Evolutionary conservation across 2,797 vertebrate genomes (phyloP), one percentile per base, ranked within the genome.

Genomic region (Gallirallus australis): DNA sequence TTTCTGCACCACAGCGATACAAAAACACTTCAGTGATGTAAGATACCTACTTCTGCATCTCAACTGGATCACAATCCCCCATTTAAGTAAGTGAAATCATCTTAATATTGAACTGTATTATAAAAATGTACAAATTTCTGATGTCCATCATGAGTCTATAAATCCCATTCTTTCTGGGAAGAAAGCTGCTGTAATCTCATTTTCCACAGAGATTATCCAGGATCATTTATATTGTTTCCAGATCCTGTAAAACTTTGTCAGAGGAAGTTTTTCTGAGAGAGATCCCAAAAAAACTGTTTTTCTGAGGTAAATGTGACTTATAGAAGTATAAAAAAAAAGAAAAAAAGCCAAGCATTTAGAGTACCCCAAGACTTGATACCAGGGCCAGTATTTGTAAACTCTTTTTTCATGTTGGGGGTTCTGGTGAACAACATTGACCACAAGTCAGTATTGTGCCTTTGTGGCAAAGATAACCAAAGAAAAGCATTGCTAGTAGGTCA

Each of bases 51-150:
- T 75, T 72, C 45, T 66, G 57, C 61, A 63, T 63, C 48, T 87
- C 42, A 37, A 5, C 7, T 82, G 48, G 35, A 75, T 37, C 31
- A 53, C 8, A 73, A 12, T 33, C 94, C 81, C 48, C 12, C 25
- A 65, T 37, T 78, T 73, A 89, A 78, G n/a, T 54, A 89, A 81
- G 6, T 12, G 14, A 91, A 73, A 85, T 60, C 3, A 82, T 40
- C 30, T 86, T 53, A 61, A 76, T 57, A 63, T 23, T 80, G 28
- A 89, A 19, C 23, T 80, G 65, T 33, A 27, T 20, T 48, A 69
- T 40, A 66, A 68, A 85, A 93, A 65, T 8, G 6, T 61, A 63
- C 37, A 71, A 3, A 35, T 76, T 86, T 52, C 35, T 76, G 27
- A 42, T 52, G 31, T 50, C 37, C 31, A 66, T 15, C 0, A 0